Conservation (phyloP, 2,113 vertebrate species). For the Oryzias javanicus region DNA sequence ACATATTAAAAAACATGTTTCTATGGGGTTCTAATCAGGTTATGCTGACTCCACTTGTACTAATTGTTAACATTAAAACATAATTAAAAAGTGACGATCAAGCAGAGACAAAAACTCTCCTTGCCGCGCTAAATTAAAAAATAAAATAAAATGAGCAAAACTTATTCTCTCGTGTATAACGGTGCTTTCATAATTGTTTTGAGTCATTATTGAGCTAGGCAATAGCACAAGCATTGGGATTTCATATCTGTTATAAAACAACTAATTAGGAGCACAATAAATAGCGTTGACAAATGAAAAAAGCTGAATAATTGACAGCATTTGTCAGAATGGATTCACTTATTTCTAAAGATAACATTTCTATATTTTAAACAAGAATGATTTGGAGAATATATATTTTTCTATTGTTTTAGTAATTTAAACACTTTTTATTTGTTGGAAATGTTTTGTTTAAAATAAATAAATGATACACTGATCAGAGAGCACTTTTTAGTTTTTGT, state of each 20-base stretch:
- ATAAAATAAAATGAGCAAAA: slow-evolving; percentile 41
- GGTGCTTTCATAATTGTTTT: slow-evolving; percentile 35
- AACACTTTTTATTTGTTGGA: no score
- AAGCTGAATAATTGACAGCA: not conserved
- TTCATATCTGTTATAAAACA: slow-evolving; percentile 9
- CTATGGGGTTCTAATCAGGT: slow-evolving; percentile 60
- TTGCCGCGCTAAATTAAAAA: slow-evolving; percentile 65
- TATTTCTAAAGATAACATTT: not conserved
- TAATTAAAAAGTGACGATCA: slow-evolving; percentile 80
- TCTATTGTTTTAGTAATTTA: no score
- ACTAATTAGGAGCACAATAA: slow-evolving; percentile 34
- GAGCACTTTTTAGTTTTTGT: no score
- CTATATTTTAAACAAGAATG: not conserved
- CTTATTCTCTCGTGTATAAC: slow-evolving; percentile 49
- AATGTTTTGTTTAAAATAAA: no score
- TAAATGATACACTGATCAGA: no score
- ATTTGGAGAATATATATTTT: no score
- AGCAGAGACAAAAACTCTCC: slow-evolving; percentile 57
- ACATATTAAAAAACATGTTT: slow-evolving; percentile 38
- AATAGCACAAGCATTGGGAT: slow-evolving; percentile 15
- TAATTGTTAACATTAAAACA: slow-evolving; percentile 83
- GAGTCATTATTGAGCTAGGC: slow-evolving; percentile 59
- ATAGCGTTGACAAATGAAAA: slow-evolving; percentile 1
- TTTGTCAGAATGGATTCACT: not conserved
- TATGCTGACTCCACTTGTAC: slow-evolving; percentile 75